Evolutionary conservation across 2,888 invertebrate genomes (phyloP), one percentile per base, ranked within the genome.

Genomic region (Caenorhabditis sinica): DNA sequence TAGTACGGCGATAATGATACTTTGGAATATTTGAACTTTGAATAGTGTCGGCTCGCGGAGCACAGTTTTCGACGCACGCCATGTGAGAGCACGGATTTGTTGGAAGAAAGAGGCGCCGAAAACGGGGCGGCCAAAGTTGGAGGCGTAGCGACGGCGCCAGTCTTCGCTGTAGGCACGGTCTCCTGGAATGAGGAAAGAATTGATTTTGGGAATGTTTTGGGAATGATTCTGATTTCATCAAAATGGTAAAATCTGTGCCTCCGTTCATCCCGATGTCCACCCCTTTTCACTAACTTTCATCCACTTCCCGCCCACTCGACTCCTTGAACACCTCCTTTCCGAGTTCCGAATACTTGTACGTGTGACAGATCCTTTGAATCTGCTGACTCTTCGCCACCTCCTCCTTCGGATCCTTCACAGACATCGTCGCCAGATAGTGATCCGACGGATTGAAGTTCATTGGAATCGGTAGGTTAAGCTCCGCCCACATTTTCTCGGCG

Each of bases 51-150:
- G 97, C 92, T 98, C 97, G 92, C 97, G 96, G 72, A 96, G 95
- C 58, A 96, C 95, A 43, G 96, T 96, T 45, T 97, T 94, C 95
- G 96, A 96, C n/a, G 96, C 96, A 66, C 98, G 94, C 97, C 97
- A 97, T 6, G 97, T 94, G 0, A 98, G 95, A 0, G 96, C 96
- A 0, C 95, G 93, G 93, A 97, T 96, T 94, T 98, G 98, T 77
- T 95, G 95, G 81, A 95, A 95, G 96, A 97, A 97, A 17, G 73
- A 74, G 6, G 73, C 74, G 13, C 73, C 79, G 63, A 73, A 73
- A 1, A 25, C 8, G 11, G 82, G 74, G 3, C 60, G 69, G 6
- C 58, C 49, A 58, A 75, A 74, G 13, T 65, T 73, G 0, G 81
- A 68, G 13, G 81, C 68, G 40, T 81, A 81, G 1, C 82, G 36